These are phyloP conservation scores for Microvelia longipes DNA, from an alignment of 1,140 invertebrate species.

Conservation along the genomic window DNA sequence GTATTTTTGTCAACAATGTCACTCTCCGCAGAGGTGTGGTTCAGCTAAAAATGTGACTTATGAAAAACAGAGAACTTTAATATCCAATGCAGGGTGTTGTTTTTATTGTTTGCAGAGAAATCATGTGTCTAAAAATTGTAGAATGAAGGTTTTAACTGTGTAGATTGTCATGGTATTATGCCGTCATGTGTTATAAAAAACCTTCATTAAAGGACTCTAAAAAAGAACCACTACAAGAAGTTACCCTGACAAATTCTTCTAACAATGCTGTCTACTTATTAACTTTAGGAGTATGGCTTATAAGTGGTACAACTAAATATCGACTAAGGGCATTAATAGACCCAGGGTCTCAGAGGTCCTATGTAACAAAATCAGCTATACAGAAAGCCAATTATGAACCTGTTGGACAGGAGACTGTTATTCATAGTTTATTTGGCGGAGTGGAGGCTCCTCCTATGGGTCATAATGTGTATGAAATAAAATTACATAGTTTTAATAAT, in stretches of 20 bases:
- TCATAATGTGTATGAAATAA: not conserved
- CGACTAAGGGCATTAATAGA: not conserved
- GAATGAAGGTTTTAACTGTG: not conserved
- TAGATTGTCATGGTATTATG: not conserved
- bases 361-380: not conserved
- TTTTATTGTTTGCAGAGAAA: not conserved
- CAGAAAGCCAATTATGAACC: not conserved
- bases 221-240: not conserved
- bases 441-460: not conserved
- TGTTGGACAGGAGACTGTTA: not conserved
- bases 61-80: not conserved
- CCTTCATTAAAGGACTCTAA: not conserved
- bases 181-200: not conserved
- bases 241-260: not conserved
- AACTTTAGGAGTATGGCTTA: not conserved
- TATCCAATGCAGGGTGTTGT: not conserved
- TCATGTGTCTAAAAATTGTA: not conserved
- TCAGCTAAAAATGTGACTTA: not conserved
- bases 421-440: not conserved
- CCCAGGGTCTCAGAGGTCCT: conserved; percentile 5
- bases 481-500: not conserved
- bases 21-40: not conserved
- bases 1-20: not conserved
- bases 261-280: not conserved
- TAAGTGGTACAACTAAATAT: not conserved